A percentile compares a stretch with the other conserved stretches of the same genome.
Evolutionary conservation across 2,888 invertebrate species (phyloP).

Genomic region (Meandrusa payeni): DNA sequence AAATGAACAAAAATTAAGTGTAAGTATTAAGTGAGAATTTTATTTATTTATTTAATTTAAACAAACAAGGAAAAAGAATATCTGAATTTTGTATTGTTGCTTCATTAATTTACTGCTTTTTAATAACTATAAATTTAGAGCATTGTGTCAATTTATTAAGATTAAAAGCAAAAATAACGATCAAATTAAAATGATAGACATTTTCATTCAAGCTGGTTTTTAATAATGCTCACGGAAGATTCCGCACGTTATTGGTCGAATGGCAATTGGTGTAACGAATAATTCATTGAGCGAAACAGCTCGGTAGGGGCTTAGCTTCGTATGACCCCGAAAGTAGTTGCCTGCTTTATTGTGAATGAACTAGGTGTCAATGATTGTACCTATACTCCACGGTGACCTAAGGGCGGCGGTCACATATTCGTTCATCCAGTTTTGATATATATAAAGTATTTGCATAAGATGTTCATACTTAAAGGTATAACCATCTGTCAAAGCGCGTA

Average conservation of each 20-base stretch:
- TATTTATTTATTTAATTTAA: too few relatives aligned
- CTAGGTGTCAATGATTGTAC: constrained; percentile 71
- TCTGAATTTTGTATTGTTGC: too few relatives aligned
- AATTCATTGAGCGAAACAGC: constrained; percentile 54
- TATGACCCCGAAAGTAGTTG: constrained; percentile 68
- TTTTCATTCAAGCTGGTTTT: constrained; percentile 1
- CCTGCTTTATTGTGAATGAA: constrained; percentile 77
- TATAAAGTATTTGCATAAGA: constrained; percentile 32
- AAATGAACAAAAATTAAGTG: too few relatives aligned
- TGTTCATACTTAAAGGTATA: constrained; percentile 24
- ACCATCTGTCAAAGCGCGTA: constrained; percentile 3
- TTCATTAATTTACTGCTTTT: too few relatives aligned
- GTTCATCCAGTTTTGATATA: constrained; percentile 31
- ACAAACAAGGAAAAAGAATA: too few relatives aligned
- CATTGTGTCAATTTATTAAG: too few relatives aligned
- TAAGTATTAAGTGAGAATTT: too few relatives aligned
- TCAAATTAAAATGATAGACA: neutral
- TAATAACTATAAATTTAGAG: too few relatives aligned
- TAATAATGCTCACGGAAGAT: constrained; percentile 14
- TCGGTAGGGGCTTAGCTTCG: constrained; percentile 52
- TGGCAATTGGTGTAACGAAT: constrained; percentile 18
- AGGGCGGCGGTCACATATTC: constrained; percentile 66
- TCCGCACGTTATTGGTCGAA: constrained; percentile 10
- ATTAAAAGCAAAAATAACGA: too few relatives aligned
- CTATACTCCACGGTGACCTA: constrained; percentile 56